Conservation (phyloP, 30 jellyfish, hydroid and myxozoan species). For the Aurelia coerulea region DNA sequence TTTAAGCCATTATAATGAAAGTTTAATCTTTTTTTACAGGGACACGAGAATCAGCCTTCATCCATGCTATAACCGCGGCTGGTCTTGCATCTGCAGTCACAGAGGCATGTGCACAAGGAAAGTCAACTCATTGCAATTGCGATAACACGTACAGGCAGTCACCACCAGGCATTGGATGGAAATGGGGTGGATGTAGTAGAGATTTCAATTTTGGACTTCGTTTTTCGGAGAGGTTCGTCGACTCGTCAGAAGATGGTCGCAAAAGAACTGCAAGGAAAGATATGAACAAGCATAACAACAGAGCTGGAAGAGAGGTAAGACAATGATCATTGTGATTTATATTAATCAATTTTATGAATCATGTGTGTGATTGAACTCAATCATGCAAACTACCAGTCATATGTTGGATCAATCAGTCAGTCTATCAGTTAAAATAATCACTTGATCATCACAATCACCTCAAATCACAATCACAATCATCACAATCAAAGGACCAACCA, state of each 20-base stretch:
- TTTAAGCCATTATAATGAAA: too few relatives aligned
- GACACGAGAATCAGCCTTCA: conserved; percentile 96
- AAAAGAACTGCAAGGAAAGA: conserved; percentile 75
- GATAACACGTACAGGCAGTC: conserved; percentile 55
- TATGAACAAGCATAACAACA: conserved; percentile 92
- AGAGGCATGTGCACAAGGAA: conserved; percentile 98
- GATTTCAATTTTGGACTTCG: conserved; percentile 80
- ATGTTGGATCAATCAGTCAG: too few relatives aligned
- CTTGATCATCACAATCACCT: too few relatives aligned
- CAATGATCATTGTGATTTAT: background rate
- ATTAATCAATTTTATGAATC: too few relatives aligned
- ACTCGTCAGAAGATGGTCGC: conserved; percentile 70
- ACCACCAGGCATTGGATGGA: conserved; percentile 83
- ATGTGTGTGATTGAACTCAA: too few relatives aligned
- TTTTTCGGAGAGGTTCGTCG: conserved; percentile 90
- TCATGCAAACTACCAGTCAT: too few relatives aligned
- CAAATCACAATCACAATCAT: too few relatives aligned
- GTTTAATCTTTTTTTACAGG: conserved; percentile 41
- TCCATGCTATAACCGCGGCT: conserved; percentile 96
- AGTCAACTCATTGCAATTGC: conserved; percentile 85
- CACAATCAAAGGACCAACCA: too few relatives aligned
- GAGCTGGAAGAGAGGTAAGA: conserved; percentile 96
- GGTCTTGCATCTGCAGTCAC: conserved; percentile 96
- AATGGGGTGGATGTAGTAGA: conserved; percentile 99
- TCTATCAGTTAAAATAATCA: too few relatives aligned